Percentiles rank a stretch among this genome's conserved stretches.
phyloP scores from a whole-genome alignment of 2,113 vertebrate species.

The Protobothrops flavoviridis region DNA sequence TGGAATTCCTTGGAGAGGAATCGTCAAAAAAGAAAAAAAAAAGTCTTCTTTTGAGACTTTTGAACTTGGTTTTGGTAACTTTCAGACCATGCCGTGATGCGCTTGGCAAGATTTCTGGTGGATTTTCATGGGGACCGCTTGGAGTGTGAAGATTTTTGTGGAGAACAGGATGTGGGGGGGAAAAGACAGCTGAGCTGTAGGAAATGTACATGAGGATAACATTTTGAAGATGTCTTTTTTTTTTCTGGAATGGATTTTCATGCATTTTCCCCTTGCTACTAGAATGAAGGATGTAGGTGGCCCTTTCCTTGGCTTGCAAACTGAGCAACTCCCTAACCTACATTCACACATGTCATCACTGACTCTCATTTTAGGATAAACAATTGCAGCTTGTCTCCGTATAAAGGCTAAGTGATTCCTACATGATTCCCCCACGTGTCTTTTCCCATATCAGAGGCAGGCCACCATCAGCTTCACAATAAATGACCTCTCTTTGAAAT shows the following conservation, averaged over 20 bases:
- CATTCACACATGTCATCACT: too few species aligned
- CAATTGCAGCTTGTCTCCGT: background rate
- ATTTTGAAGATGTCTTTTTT: background rate
- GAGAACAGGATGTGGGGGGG: background rate
- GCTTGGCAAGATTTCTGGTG: background rate
- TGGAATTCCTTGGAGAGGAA: conserved; percentile 51
- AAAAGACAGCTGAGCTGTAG: background rate
- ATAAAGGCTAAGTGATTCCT: background rate
- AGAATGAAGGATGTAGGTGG: background rate
- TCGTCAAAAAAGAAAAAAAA: background rate
- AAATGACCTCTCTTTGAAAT: background rate
- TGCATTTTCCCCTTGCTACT: background rate
- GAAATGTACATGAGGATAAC: background rate
- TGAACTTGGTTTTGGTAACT: background rate
- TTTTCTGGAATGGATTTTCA: background rate
- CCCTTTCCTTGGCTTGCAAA: background rate
- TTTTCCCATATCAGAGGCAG: background rate
- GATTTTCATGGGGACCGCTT: background rate
- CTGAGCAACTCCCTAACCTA: background rate
- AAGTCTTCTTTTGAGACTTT: conserved; percentile 16
- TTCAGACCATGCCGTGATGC: conserved; percentile 30
- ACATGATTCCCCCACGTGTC: background rate
- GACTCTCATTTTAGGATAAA: background rate
- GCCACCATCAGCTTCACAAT: background rate
- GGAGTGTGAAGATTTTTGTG: background rate